phyloP scores from a whole-genome alignment of 2,888 invertebrate genomes.

The Carabus problematicus region DNA sequence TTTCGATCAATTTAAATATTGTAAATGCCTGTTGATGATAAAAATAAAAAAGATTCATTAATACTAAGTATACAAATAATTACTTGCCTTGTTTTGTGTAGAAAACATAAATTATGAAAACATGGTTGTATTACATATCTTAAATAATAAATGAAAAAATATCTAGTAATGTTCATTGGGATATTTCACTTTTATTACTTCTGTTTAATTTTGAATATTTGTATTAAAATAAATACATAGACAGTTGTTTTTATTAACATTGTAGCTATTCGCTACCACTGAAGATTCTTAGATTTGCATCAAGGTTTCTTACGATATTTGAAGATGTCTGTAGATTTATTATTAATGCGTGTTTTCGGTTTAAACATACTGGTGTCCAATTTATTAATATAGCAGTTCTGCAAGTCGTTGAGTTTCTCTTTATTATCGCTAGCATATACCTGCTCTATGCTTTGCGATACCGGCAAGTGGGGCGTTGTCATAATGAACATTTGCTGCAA shows the following conservation, averaged over 20 bases:
- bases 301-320: slow-evolving; percentile 7
- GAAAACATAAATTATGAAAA: no score
- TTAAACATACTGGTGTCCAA: not conserved
- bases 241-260: not conserved
- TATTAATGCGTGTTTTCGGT: not conserved
- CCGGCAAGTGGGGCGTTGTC: slow-evolving; percentile 41
- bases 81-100: no score
- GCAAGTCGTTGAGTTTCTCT: not conserved
- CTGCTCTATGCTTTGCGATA: not conserved
- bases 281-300: no score
- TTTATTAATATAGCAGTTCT: slow-evolving; percentile 3
- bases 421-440: not conserved
- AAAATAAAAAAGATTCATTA: no score
- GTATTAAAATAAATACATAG: not conserved
- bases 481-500: slow-evolving; percentile 39
- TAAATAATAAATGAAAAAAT: no score
- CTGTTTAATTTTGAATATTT: not conserved
- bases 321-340: slow-evolving; percentile 3
- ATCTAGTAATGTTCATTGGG: no score
- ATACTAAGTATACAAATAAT: no score
- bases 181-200: not conserved
- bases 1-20: no score
- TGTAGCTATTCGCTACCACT: not conserved
- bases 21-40: no score
- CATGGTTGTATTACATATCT: no score